A percentile compares a stretch with the other conserved stretches of the same genome.
phyloP scores from a whole-genome alignment of 2,797 vertebrate species.

The Takifugu rubripes region DNA sequence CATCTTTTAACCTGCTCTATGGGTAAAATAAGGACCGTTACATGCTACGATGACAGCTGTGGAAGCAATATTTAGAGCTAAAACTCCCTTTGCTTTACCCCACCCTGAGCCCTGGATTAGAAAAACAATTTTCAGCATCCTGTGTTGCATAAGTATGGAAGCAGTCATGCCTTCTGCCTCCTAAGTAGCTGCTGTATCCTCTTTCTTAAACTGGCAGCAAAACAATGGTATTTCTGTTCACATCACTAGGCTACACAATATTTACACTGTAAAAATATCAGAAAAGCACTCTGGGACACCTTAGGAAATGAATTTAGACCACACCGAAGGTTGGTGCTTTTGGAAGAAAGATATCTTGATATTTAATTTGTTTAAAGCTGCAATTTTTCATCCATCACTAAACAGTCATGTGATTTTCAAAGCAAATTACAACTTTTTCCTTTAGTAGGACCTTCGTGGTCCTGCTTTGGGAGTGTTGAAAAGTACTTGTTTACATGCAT shows the following conservation, averaged over 20 bases:
- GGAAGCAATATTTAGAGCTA: slow-evolving; percentile 11
- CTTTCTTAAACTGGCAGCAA: slow-evolving; percentile 19
- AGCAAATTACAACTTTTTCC: not conserved
- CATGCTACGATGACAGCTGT: slow-evolving; percentile 19
- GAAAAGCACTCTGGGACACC: slow-evolving; percentile 7
- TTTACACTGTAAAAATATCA: slow-evolving; percentile 21
- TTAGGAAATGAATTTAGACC: not conserved
- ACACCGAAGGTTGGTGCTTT: no score
- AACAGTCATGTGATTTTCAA: not conserved
- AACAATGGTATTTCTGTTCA: slow-evolving; percentile 19
- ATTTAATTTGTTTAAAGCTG: no score
- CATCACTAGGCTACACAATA: slow-evolving; percentile 12
- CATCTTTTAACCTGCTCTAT: slow-evolving; percentile 1
- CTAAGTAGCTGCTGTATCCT: slow-evolving; percentile 11
- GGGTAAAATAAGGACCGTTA: not conserved
- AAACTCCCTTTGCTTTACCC: slow-evolving; percentile 8
- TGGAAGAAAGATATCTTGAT: not conserved
- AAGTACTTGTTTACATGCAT: slow-evolving; percentile 9
- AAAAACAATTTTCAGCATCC: slow-evolving; percentile 22
- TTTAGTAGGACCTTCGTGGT: slow-evolving; percentile 1
- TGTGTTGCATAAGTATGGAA: slow-evolving; percentile 1
- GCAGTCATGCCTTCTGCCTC: slow-evolving; percentile 7
- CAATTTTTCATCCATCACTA: not conserved
- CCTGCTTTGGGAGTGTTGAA: not conserved
- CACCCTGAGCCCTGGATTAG: slow-evolving; percentile 8